These are phyloP conservation scores for Erannis defoliaria DNA, from an alignment of 2,888 invertebrate species.

Conservation along the genomic window DNA sequence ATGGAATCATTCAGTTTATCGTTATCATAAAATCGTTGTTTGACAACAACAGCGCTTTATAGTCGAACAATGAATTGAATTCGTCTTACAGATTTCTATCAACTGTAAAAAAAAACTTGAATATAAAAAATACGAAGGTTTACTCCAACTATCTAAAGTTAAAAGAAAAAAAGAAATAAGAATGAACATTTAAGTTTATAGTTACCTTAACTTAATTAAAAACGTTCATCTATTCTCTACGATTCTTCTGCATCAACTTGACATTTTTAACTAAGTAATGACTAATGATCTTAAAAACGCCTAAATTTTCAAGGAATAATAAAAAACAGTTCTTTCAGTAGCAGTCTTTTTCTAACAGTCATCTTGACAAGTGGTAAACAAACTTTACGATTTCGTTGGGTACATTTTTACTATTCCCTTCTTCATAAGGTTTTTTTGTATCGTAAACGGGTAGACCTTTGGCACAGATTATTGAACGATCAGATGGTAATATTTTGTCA, in stretches of 20 bases:
- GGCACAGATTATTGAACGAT: not conserved
- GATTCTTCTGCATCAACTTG: too few relatives aligned
- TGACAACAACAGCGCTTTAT: conserved; percentile 34
- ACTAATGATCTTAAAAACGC: conserved; percentile 36
- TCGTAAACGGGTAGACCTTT: conserved; percentile 58
- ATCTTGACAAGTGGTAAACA: conserved; percentile 80
- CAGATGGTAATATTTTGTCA: not conserved
- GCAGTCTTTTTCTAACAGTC: conserved; percentile 71
- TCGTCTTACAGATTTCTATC: not conserved
- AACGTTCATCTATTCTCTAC: too few relatives aligned
- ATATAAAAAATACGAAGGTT: too few relatives aligned
- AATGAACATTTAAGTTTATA: too few relatives aligned
- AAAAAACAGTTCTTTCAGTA: conserved; percentile 59
- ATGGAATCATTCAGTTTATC: conserved; percentile 37
- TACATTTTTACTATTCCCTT: conserved; percentile 67
- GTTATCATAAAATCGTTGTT: conserved; percentile 39
- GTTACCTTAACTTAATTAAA: too few relatives aligned
- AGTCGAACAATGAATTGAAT: conserved; percentile 14
- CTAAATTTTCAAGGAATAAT: conserved; percentile 55
- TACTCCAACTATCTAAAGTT: too few relatives aligned
- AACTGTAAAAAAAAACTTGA: not conserved
- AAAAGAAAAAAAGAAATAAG: too few relatives aligned
- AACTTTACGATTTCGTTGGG: conserved; percentile 70
- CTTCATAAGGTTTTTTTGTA: conserved; percentile 62
- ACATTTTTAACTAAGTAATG: conserved; percentile 25